Base-by-base conservation (phyloP, 2,797 vertebrate species). In the Salmo trutta region DNA sequence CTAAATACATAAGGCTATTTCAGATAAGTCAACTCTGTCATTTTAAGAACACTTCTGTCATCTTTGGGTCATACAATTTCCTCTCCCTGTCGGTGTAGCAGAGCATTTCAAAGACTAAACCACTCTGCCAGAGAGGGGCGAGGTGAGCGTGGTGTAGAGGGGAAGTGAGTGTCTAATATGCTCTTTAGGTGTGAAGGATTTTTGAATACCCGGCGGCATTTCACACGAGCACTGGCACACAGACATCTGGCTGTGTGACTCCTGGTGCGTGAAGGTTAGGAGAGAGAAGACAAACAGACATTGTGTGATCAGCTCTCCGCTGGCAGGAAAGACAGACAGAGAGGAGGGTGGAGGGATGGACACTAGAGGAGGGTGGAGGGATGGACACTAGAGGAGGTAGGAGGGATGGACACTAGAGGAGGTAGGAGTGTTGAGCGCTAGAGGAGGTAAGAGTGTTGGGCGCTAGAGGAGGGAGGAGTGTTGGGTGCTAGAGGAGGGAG, bases 211-310 rank as follows among this genome's bases (percentile, higher is more conserved):
- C 19, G 75, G 81, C 78, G 83, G 80, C 86, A 81, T 87, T 82
- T 83, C 82, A 83, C 47, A 47, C 75, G 77, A 84, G 85, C 85
- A 85, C 81, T 75, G 16, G n/a, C 15, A 47, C 24, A 47, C 16
- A 7, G 52, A 33, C 14, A 53, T 67, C 75, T 66, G 24, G 10
- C 41, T 16, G 59, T 71, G 73, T 80, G 29, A 76, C 81, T 86
- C 79, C 59, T 3, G 41, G 87, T 81, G 87, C 89, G 87, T 91
- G 91, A 90, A 90, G 90, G 87, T 89, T 86, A 88, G 72, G 77
- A 82, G 81, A 83, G 41, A 79, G 82, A 77, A 14, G 56, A 56
- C 66, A 85, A 81, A 84, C 70, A 80, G 85, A 85, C 79, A 82
- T 6, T 36, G 77, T 36, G 82, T 29, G 77, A 86, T 89, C 87